These are phyloP conservation scores for Dinomys branickii DNA, from an alignment of 2,113 vertebrate species.

Conservation along the genomic window DNA sequence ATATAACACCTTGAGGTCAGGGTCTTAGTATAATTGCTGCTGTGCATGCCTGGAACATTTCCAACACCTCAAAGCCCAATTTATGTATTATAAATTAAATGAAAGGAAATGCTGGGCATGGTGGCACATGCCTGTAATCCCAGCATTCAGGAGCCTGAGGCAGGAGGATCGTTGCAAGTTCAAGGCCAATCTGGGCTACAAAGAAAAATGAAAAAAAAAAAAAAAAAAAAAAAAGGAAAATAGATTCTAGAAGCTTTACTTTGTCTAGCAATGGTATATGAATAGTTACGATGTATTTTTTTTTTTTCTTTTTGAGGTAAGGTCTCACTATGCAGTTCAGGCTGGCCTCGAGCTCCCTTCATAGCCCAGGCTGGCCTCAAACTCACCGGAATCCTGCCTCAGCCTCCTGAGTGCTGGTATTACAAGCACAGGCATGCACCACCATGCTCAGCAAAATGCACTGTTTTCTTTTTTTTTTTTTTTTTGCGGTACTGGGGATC, in stretches of 20 bases:
- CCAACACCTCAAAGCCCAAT: background rate
- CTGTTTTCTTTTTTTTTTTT: too few relatives aligned
- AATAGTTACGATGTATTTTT: background rate
- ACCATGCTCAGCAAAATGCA: background rate
- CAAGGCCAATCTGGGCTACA: too few relatives aligned
- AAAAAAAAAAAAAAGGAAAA: background rate
- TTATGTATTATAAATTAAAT: slow-evolving; percentile 40
- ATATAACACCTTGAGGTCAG: background rate
- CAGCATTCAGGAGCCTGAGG: too few relatives aligned
- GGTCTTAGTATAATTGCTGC: slow-evolving; percentile 16
- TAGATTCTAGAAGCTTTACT: background rate
- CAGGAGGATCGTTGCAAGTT: too few relatives aligned
- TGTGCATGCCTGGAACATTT: slow-evolving; percentile 21
- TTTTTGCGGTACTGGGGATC: too few relatives aligned
- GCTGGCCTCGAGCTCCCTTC: too few relatives aligned
- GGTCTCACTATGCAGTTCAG: background rate
- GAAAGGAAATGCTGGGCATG: too few relatives aligned
- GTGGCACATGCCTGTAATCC: too few relatives aligned
- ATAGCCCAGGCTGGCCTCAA: background rate
- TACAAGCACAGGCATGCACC: background rate
- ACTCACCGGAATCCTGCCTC: background rate
- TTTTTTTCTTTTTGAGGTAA: background rate
- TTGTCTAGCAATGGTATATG: background rate
- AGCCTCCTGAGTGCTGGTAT: background rate
- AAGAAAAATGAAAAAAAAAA: too few relatives aligned